phyloP scores from a whole-genome alignment of 2,113 vertebrate species.

The Callocephalon fimbriatum region DNA sequence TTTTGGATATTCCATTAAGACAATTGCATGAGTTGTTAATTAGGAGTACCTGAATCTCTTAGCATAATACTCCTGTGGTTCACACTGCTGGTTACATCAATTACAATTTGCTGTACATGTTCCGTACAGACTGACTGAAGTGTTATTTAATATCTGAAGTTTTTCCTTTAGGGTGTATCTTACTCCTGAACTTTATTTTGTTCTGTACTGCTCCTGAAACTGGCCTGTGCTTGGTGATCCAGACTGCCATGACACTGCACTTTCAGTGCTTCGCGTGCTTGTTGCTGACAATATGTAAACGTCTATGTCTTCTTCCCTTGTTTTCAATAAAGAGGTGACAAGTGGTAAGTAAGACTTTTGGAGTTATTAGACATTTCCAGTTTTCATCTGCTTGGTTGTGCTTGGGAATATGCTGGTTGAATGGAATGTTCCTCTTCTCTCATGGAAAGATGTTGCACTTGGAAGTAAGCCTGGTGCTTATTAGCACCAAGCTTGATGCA shows the following conservation, averaged over 20 bases:
- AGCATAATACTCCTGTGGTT: neutral
- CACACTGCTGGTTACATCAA: neutral
- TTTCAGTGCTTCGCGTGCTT: accelerated
- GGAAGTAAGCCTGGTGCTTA: neutral
- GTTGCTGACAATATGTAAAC: accelerated
- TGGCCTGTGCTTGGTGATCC: neutral
- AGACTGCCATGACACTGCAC: accelerated
- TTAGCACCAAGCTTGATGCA: neutral
- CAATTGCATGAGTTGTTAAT: neutral
- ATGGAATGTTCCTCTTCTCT: neutral
- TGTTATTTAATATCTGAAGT: neutral
- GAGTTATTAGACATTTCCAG: neutral
- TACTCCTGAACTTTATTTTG: neutral
- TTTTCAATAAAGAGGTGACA: neutral
- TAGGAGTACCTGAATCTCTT: neutral
- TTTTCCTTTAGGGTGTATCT: accelerated
- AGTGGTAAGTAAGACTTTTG: accelerated
- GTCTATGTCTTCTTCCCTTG: neutral
- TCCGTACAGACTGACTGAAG: neutral
- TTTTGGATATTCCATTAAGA: neutral
- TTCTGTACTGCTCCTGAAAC: neutral
- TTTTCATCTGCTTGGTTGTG: neutral
- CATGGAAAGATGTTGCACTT: neutral
- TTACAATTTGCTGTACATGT: neutral
- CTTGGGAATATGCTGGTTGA: neutral